Evolutionary conservation across 92 coral and sea anemone genomes (phyloP), one percentile per base, ranked within the genome.

Genomic region (Porites lobata): DNA sequence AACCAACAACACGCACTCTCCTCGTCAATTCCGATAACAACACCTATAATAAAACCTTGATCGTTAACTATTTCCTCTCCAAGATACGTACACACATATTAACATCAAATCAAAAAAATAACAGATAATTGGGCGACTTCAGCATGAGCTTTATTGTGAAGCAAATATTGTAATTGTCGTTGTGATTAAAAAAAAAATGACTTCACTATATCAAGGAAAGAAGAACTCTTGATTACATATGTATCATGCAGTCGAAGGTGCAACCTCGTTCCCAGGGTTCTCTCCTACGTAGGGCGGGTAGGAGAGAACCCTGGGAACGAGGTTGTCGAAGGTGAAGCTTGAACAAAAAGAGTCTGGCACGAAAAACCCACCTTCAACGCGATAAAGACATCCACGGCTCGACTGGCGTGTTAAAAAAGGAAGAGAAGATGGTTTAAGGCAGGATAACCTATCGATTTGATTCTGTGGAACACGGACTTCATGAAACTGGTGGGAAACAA

Each of bases 1-100:
- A 95, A 90, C 98, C 98, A 95, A 78, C 96, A 95, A 85, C 90
- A 91, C 9, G 98, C 98, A 9, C 94, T 83, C n/a, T 93, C 92
- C 66, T 95, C 98, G 51, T 93, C 93, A 15, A 95, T 96, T 69
- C 94, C 98, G 19, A 53, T 72, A 51, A 95, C 91, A 32, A 72
- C 83, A 72, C 96, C 98, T 95, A 61, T 6, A 82, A 59, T 9
- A 38, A 72, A 26, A 3, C 3, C 7, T 10, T 75, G 11, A 0
- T n/a, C 47, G 47, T 38, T 38, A 38, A 38, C 47, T 38, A 38
- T 38, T 38, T 38, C 47, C 47, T 38, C 47, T 38, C 47, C 47
- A 38, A 38, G 47, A 38, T 38, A 38, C 47, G 47, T 38, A 38
- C 47, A 38, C 47, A 38, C 47, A 38, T 4, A 38, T 38, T 38